phyloP scores from a whole-genome alignment of 2,888 invertebrate species.

The Pollenia griseotomentosa region DNA sequence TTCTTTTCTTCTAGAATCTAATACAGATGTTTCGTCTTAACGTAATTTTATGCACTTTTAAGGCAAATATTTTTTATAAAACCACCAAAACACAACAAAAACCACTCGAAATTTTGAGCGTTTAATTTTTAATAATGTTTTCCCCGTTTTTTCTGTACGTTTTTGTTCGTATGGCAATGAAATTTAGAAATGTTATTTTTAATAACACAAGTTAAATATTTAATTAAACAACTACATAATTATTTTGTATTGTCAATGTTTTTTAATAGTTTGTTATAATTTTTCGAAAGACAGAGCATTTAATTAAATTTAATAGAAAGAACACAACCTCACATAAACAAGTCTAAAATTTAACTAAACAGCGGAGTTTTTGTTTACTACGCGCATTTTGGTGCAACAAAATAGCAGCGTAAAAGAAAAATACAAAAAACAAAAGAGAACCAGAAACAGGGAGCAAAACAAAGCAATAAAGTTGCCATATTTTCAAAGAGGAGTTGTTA shows the following conservation, averaged over 20 bases:
- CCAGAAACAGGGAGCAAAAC: neutral
- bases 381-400: conserved; percentile 66
- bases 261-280: conserved; percentile 3
- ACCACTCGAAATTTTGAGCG: conserved; percentile 35
- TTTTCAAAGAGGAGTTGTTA: neutral
- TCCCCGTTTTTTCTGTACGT: conserved; percentile 2
- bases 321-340: conserved; percentile 60
- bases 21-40: conserved; percentile 10
- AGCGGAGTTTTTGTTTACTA: conserved; percentile 75
- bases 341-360: conserved; percentile 60
- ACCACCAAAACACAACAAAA: conserved; percentile 1
- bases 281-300: conserved; percentile 2
- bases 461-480: conserved; percentile 33
- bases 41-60: conserved; percentile 49
- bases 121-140: conserved; percentile 4
- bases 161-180: neutral
- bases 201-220: neutral
- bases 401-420: conserved; percentile 57
- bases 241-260: neutral
- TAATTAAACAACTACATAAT: conserved; percentile 2
- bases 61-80: conserved; percentile 34
- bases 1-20: neutral
- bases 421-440: conserved; percentile 16
- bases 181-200: no score
- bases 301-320: neutral